Conservation (phyloP, 2,113 vertebrate genomes). For the Caranx ignobilis region DNA sequence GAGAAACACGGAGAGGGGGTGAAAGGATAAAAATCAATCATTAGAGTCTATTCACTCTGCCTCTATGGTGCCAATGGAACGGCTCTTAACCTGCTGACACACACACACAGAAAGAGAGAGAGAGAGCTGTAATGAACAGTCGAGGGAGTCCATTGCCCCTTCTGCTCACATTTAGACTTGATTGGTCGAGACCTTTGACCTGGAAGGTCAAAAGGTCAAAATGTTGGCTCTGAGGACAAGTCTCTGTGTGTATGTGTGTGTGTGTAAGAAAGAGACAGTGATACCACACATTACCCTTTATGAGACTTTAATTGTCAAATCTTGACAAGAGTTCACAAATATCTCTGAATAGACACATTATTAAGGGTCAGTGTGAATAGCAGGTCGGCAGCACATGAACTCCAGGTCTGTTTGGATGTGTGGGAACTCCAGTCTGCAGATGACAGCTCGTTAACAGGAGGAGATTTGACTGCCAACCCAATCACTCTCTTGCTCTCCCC, state of each 20-base stretch:
- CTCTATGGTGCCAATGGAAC: conserved; percentile 71
- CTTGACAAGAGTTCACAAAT: conserved; percentile 3
- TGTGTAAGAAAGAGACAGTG: background rate
- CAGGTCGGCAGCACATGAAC: conserved; percentile 47
- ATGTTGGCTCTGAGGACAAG: conserved; percentile 42
- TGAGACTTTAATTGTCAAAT: conserved; percentile 14
- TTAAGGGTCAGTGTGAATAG: conserved; percentile 12
- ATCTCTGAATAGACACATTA: conserved; percentile 33
- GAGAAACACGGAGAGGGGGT: conserved; percentile 47
- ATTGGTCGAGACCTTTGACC: conserved; percentile 77
- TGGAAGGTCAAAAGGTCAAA: conserved; percentile 64
- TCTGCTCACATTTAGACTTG: conserved; percentile 75
- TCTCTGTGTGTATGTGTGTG: conserved; percentile 2
- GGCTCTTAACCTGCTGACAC: conserved; percentile 78
- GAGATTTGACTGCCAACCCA: conserved; percentile 70
- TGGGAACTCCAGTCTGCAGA: conserved; percentile 77
- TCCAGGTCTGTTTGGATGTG: conserved; percentile 42
- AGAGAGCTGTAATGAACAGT: conserved; percentile 77
- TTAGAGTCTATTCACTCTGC: conserved; percentile 77
- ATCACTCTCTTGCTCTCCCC: conserved; percentile 40
- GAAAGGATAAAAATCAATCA: conserved; percentile 79
- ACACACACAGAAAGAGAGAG: conserved; percentile 43
- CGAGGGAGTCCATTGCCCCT: conserved; percentile 77
- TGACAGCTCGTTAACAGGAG: conserved; percentile 79
- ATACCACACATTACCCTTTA: background rate